Percentiles rank a stretch among this genome's conserved stretches.
These are phyloP conservation scores for Neotoxoptera formosana DNA, from an alignment of 1,140 invertebrate genomes.

Conservation along the genomic window DNA sequence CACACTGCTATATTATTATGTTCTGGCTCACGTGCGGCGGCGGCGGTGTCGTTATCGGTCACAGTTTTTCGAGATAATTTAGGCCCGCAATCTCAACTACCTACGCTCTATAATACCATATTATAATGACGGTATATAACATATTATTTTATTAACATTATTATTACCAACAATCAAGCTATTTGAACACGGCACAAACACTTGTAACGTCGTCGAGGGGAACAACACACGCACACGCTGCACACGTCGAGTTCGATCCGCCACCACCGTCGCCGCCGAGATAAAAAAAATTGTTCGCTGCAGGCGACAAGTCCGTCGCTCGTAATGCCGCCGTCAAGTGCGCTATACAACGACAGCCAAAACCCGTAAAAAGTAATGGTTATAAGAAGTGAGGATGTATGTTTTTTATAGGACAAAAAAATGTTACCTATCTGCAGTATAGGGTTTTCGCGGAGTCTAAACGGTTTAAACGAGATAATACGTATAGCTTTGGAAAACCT, in stretches of 20 bases:
- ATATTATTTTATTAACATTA: no score
- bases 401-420: background rate
- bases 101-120: background rate
- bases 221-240: background rate
- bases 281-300: background rate
- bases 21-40: background rate
- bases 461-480: background rate
- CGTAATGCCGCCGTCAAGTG: background rate
- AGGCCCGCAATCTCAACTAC: background rate
- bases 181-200: background rate
- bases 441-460: background rate
- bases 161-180: background rate
- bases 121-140: background rate
- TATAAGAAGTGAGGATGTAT: background rate
- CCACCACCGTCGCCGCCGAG: background rate
- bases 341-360: background rate
- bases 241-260: background rate
- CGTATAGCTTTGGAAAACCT: no score
- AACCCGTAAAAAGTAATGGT: background rate
- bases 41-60: background rate
- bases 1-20: background rate
- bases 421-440: no score
- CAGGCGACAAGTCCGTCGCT: background rate
- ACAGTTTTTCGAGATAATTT: constrained; percentile 5
- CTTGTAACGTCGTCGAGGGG: background rate